These are phyloP conservation scores for Amblyopsis hoosieri DNA, from an alignment of 2,797 vertebrate species.

Conservation along the genomic window DNA sequence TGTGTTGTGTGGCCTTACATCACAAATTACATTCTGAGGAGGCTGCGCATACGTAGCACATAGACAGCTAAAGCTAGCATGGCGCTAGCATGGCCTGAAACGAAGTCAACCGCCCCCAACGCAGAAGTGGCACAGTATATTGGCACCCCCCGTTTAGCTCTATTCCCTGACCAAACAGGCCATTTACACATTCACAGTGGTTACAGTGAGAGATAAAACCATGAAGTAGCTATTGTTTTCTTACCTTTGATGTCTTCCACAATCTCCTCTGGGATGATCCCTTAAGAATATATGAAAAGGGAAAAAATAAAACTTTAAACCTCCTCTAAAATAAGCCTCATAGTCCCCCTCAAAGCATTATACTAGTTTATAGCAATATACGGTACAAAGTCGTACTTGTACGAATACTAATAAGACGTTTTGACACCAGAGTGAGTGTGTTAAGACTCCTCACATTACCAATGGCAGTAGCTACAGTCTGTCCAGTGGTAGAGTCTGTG, in stretches of 20 bases:
- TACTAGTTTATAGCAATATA: too few relatives aligned
- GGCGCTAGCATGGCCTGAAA: too few relatives aligned
- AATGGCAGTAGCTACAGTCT: conserved; percentile 87
- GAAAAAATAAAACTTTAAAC: conserved; percentile 6
- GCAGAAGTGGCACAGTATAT: too few relatives aligned
- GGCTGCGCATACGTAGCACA: too few relatives aligned
- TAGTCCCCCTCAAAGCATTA: neutral
- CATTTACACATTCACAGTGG: neutral
- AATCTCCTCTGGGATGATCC: conserved; percentile 88
- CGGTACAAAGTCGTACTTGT: too few relatives aligned
- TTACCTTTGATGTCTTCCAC: conserved; percentile 97
- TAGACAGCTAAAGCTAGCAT: too few relatives aligned
- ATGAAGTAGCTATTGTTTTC: conserved; percentile 24
- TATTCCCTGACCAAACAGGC: neutral
- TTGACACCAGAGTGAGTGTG: neutral
- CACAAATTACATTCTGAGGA: too few relatives aligned
- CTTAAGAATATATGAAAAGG: conserved; percentile 59
- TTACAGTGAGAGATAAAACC: neutral
- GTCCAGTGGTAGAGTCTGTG: conserved; percentile 85
- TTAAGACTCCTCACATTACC: conserved; percentile 69
- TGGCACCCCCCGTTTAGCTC: too few relatives aligned
- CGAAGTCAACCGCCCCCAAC: too few relatives aligned
- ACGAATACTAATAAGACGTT: too few relatives aligned
- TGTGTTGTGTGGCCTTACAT: too few relatives aligned
- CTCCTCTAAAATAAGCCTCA: neutral